A percentile compares a stretch with the other conserved stretches of the same genome.
Evolutionary conservation across 2,888 invertebrate species (phyloP).

Genomic region (Drosophila kanekoi): DNA sequence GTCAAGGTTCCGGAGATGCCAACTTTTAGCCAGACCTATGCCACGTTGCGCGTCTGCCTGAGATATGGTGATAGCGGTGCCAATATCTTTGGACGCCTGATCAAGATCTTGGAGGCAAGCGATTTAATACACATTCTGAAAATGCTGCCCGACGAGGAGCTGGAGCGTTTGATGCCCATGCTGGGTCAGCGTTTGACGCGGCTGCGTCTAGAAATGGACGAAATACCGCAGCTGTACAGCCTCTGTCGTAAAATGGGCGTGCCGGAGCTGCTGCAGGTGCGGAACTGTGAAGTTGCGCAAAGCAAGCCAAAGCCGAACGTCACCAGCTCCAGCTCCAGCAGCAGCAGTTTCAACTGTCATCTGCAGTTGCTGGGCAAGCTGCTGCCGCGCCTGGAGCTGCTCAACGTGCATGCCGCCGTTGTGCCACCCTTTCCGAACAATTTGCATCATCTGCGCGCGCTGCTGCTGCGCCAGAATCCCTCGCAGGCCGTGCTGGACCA

Average conservation of each 20-base stretch:
- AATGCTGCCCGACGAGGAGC: slow-evolving; percentile 12
- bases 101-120: slow-evolving; percentile 22
- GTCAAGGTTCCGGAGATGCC: not conserved
- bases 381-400: slow-evolving; percentile 20
- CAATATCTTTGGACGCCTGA: slow-evolving; percentile 15
- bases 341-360: not conserved
- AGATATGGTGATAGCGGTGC: not conserved
- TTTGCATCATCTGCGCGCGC: not conserved
- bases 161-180: slow-evolving; percentile 33
- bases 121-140: slow-evolving; percentile 4
- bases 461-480: slow-evolving; percentile 14
- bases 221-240: not conserved
- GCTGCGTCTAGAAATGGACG: slow-evolving; percentile 20
- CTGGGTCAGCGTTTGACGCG: slow-evolving; percentile 18
- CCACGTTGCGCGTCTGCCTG: slow-evolving; percentile 36
- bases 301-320: not conserved
- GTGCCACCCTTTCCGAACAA: slow-evolving; percentile 19
- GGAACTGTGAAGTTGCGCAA: slow-evolving; percentile 14
- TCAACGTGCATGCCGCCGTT: slow-evolving; percentile 11
- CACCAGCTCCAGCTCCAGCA: not conserved
- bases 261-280: slow-evolving; percentile 7
- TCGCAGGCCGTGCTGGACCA: slow-evolving; percentile 17
- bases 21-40: slow-evolving; percentile 3
- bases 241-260: not conserved
- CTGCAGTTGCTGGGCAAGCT: slow-evolving; percentile 17